A percentile compares a stretch with the other conserved stretches of the same genome.
Conservation (phyloP, 2,888 invertebrate genomes). For the Drosophila paranaensis region DNA sequence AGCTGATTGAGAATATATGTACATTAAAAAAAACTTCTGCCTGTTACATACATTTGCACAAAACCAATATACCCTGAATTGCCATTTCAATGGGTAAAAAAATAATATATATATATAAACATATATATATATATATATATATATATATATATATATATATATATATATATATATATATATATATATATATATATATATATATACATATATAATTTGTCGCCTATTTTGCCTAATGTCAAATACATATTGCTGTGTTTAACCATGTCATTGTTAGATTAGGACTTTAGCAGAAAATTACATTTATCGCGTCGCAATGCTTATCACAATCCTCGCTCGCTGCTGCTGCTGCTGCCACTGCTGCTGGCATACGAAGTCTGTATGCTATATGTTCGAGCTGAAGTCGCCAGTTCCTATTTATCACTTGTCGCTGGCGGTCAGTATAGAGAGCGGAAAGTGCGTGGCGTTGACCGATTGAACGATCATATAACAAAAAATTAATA, state of each 20-base stretch:
- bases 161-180: too few relatives aligned
- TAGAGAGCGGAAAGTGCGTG: neutral
- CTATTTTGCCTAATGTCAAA: neutral
- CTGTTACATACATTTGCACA: neutral
- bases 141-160: too few relatives aligned
- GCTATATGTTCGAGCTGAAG: neutral
- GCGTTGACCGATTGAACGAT: neutral
- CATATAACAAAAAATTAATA: too few relatives aligned
- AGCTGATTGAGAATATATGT: too few relatives aligned
- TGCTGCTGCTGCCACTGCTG: neutral
- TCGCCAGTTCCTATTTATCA: constrained; percentile 24
- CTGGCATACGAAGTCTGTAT: neutral
- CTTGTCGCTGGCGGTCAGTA: constrained; percentile 19
- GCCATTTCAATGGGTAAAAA: neutral
- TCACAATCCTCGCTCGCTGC: constrained; percentile 4
- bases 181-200: too few relatives aligned
- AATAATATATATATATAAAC: neutral
- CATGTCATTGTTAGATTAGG: constrained; percentile 8
- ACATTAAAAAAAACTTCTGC: neutral
- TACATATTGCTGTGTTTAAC: neutral
- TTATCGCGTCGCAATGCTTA: constrained; percentile 15
- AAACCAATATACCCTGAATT: neutral
- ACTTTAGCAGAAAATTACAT: neutral
- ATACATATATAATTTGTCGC: neutral
- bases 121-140: too few relatives aligned